A percentile compares a stretch with the other conserved stretches of the same genome.
Evolutionary conservation across 2,113 vertebrate species (phyloP).

Genomic region (Rana temporaria): DNA sequence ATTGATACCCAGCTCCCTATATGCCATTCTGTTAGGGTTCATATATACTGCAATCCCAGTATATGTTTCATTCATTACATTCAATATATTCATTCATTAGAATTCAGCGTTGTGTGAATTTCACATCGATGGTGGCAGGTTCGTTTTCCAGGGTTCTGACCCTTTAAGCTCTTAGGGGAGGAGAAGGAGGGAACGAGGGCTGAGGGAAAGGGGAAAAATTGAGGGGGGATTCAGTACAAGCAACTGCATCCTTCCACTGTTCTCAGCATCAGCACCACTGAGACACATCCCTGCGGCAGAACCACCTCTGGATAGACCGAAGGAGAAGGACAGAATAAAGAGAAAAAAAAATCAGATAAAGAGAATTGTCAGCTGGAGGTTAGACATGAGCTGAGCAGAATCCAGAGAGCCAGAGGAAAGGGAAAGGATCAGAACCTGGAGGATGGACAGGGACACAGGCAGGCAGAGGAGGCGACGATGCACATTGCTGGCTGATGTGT

Average conservation of each 20-base stretch:
- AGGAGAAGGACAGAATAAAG: neutral
- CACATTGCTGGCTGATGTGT: neutral
- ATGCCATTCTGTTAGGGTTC: no score
- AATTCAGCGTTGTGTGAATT: no score
- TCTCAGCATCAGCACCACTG: constrained; percentile 49
- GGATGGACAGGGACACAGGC: neutral
- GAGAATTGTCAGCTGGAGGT: no score
- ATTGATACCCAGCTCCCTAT: no score
- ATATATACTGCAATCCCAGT: no score
- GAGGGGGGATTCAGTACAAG: neutral
- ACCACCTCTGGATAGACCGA: neutral
- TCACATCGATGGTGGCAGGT: neutral
- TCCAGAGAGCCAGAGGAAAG: neutral
- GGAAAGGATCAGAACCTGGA: no score
- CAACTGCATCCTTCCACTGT: constrained; percentile 22
- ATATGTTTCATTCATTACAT: no score
- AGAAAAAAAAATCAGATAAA: no score
- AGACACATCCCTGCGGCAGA: constrained; percentile 52
- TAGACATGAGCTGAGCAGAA: neutral
- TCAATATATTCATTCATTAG: no score
- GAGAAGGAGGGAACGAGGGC: constrained; percentile 17
- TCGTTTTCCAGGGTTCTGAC: neutral
- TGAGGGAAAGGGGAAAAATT: neutral
- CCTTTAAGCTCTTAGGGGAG: constrained; percentile 2
- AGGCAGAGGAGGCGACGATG: neutral